These are phyloP conservation scores for Lepus townsendii DNA, from an alignment of 2,797 vertebrate species.

Conservation along the genomic window DNA sequence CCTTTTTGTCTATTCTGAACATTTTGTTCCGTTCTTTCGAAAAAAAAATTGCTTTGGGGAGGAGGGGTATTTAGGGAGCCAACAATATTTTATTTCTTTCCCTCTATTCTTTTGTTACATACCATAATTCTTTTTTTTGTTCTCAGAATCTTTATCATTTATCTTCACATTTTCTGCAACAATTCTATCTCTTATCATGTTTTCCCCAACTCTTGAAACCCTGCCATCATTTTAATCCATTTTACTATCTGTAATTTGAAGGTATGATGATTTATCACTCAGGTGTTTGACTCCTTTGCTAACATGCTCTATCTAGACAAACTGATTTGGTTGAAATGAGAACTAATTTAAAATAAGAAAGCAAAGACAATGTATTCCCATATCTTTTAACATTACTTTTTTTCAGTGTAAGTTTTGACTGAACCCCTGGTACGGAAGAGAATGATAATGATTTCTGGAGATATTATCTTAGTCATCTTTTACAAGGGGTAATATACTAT, in stretches of 20 bases:
- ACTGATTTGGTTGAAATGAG: slow-evolving; percentile 24
- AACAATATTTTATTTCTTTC: neutral
- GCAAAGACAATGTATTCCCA: neutral
- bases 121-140: neutral
- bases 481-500: neutral
- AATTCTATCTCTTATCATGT: neutral
- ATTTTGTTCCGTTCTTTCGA: neutral
- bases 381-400: slow-evolving; percentile 20
- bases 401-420: slow-evolving; percentile 44
- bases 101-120: neutral
- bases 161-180: slow-evolving; percentile 12
- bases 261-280: neutral
- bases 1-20: neutral
- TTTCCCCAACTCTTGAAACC: neutral
- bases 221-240: slow-evolving; percentile 25
- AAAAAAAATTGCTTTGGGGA: neutral
- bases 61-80: neutral
- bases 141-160: slow-evolving; percentile 42
- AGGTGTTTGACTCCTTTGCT: slow-evolving; percentile 42
- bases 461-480: slow-evolving; percentile 39
- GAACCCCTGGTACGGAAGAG: neutral
- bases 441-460: slow-evolving; percentile 26
- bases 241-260: slow-evolving; percentile 58
- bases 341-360: slow-evolving; percentile 54
- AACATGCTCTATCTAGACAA: neutral